These are phyloP conservation scores for Drosophila fulvimacula DNA, from an alignment of 2,888 invertebrate species.

Conservation along the genomic window DNA sequence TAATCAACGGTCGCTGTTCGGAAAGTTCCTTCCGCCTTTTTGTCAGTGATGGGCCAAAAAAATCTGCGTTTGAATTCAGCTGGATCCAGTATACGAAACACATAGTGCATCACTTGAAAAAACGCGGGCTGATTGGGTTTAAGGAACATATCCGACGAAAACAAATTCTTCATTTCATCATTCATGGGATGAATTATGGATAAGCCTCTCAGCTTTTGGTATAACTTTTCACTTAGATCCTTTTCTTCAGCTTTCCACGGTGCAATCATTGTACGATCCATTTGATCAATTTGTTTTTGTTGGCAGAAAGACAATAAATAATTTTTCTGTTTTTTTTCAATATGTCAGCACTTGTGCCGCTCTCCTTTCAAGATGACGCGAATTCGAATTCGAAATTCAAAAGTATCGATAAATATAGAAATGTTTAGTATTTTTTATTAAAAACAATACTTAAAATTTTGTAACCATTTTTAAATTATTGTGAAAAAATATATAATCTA, in stretches of 20 bases:
- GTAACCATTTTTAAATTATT: too few species aligned
- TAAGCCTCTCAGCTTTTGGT: constrained; percentile 74
- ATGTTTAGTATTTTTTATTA: neutral
- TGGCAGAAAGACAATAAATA: neutral
- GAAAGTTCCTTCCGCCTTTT: constrained; percentile 82
- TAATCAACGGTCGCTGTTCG: constrained; percentile 83
- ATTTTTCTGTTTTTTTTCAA: constrained; percentile 7
- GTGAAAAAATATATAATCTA: too few species aligned
- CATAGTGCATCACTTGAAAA: constrained; percentile 83
- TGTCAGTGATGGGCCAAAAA: constrained; percentile 84
- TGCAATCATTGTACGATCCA: constrained; percentile 82
- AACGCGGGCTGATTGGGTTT: constrained; percentile 84
- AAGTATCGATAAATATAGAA: constrained; percentile 29
- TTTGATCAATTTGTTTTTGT: constrained; percentile 31
- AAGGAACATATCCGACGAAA: constrained; percentile 83
- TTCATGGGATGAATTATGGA: constrained; percentile 73
- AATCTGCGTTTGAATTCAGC: constrained; percentile 84
- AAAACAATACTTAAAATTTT: neutral
- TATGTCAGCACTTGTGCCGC: constrained; percentile 32
- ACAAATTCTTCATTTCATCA: constrained; percentile 77
- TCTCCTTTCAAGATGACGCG: constrained; percentile 37
- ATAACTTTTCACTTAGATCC: constrained; percentile 78
- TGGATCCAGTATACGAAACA: constrained; percentile 82
- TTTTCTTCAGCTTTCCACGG: constrained; percentile 83
- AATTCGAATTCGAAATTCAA: neutral